These are phyloP conservation scores for Cerceris rybyensis DNA, from an alignment of 2,888 invertebrate genomes.

Conservation along the genomic window DNA sequence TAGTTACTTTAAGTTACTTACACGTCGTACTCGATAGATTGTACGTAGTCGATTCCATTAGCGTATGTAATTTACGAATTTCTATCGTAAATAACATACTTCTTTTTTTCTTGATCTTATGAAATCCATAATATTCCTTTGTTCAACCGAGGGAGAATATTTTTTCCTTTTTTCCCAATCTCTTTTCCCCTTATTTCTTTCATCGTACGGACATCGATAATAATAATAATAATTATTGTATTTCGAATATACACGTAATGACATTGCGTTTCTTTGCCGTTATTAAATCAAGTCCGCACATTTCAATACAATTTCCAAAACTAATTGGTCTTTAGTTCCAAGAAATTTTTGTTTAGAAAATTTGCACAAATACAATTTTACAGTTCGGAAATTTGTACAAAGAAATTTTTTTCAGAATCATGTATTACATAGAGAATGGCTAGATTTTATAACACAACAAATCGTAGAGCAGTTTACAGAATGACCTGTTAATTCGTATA, in stretches of 20 bases:
- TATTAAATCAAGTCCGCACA: not conserved
- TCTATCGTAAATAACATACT: not conserved
- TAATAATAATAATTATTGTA: not conserved
- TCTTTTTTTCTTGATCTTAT: not conserved
- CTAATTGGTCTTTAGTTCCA: slow-evolving; percentile 4
- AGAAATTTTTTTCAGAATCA: slow-evolving; percentile 33
- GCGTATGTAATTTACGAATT: not conserved
- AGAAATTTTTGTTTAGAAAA: slow-evolving; percentile 6
- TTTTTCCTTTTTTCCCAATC: not conserved
- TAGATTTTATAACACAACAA: slow-evolving; percentile 67
- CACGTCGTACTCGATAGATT: not conserved
- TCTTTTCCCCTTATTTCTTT: too few species aligned
- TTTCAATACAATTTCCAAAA: not conserved
- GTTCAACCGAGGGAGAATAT: not conserved
- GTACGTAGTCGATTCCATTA: not conserved
- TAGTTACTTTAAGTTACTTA: not conserved
- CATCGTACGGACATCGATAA: too few species aligned
- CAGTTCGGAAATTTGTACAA: slow-evolving; percentile 46
- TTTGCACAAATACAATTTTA: slow-evolving; percentile 3
- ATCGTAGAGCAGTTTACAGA: slow-evolving; percentile 16
- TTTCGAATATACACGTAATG: not conserved
- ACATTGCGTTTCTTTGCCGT: not conserved
- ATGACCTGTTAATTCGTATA: slow-evolving; percentile 11
- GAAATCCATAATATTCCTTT: not conserved
- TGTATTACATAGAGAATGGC: slow-evolving; percentile 45